Base-by-base conservation (phyloP, 2,888 invertebrate species). In the Cerceris ruficornis region DNA sequence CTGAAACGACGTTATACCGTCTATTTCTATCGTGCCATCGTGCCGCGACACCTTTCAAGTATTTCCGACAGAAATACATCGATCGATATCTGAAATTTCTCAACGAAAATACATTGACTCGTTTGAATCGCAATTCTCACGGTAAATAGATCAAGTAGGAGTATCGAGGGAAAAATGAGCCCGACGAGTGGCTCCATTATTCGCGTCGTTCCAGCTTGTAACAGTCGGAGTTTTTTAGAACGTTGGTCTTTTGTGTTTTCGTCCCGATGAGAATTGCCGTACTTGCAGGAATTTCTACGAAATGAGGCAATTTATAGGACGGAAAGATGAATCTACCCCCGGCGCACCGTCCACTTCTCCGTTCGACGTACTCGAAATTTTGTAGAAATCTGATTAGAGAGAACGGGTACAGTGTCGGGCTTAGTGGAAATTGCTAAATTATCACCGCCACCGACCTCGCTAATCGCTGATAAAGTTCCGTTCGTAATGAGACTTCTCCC, bases 251-350 rank as follows among this genome's bases (percentile, higher is more conserved):
- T 72, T 75, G 54, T 66, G 50, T 70, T 71, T 60, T 58, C 58
- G 13, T 39, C 43, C 42, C 52, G 28, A 14, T 28, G 61, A 66
- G 61, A 14, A 64, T 28, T 62, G 49, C 49, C 49, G 54, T 46
- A 55, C 46, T 14, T 13, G 49, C 28, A 43, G 15, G 28, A n/a
- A 60, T 50, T 69, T 58, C 67, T 62, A 42, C 52, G 66, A 74
- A 79, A 72, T 60, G 78, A 84, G 75, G 58, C 68, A 75, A 79
- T 86, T 81, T 80, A 54, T 67, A 74, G 58, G 15, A 28, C 42
- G 62, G 64, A 69, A 72, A 42, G 68, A 52, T 60, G 70, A 67
- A 13, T 17, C 57, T 54, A 28, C 58, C 60, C 28, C 4, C n/a
- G n/a, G 28, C 1, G 9, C 41, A 62, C 52, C 60, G 66, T 68